These are phyloP conservation scores for Aphidius ervi DNA, from an alignment of 1,140 invertebrate genomes.

Conservation along the genomic window DNA sequence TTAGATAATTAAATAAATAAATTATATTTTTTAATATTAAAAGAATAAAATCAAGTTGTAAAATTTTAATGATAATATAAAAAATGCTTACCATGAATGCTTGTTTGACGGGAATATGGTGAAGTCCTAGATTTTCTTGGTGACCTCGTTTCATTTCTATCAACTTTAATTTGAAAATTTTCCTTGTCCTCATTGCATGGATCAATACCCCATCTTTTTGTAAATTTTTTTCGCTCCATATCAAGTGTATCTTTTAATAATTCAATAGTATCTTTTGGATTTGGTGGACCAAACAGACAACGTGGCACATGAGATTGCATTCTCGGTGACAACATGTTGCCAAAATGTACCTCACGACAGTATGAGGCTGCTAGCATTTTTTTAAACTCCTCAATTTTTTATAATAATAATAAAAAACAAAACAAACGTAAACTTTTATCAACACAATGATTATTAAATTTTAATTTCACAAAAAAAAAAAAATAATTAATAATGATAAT, in stretches of 20 bases:
- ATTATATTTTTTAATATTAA: too few species aligned
- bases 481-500: too few species aligned
- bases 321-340: conserved; percentile 32
- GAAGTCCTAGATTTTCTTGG: conserved; percentile 35
- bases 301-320: conserved; percentile 43
- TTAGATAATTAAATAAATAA: too few species aligned
- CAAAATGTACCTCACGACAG: conserved; percentile 44
- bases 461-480: background rate
- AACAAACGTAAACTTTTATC: too few species aligned
- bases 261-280: conserved; percentile 42
- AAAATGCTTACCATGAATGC: conserved; percentile 42
- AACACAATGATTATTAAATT: too few species aligned
- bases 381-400: conserved; percentile 16
- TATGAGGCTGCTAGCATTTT: conserved; percentile 46
- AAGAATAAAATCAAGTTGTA: background rate
- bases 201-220: conserved; percentile 45
- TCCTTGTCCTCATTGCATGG: conserved; percentile 46
- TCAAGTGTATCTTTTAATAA: conserved; percentile 44
- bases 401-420: background rate
- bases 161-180: conserved; percentile 33
- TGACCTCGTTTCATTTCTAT: conserved; percentile 29
- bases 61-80: background rate
- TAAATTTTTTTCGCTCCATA: conserved; percentile 40
- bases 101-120: conserved; percentile 46
- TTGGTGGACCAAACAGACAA: conserved; percentile 45